These are phyloP conservation scores for Corynorhinus townsendii DNA, from an alignment of 2,113 vertebrate genomes.

Conservation along the genomic window DNA sequence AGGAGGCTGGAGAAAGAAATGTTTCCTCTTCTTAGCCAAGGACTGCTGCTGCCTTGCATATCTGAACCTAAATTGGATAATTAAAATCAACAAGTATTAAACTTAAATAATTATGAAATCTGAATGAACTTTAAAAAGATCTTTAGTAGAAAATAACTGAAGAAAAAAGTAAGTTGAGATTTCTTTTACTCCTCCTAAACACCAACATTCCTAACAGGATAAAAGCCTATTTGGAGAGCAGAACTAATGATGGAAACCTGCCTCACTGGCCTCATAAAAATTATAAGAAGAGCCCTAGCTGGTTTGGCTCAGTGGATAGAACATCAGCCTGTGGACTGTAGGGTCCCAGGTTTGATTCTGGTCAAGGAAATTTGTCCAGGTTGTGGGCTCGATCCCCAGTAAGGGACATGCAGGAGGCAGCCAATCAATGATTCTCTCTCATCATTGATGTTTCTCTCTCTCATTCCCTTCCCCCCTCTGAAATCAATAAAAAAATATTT, in stretches of 20 bases:
- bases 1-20: not conserved
- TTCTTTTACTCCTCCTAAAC: not conserved
- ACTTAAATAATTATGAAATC: slow-evolving; percentile 29
- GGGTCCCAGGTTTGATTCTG: too few species aligned
- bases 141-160: not conserved
- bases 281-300: not conserved
- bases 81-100: slow-evolving; percentile 23
- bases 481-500: too few species aligned
- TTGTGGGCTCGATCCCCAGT: too few species aligned
- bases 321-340: too few species aligned
- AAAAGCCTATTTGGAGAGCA: not conserved
- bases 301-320: too few species aligned
- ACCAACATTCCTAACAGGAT: not conserved
- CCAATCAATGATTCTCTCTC: too few species aligned
- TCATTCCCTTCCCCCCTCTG: too few species aligned
- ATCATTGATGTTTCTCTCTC: too few species aligned
- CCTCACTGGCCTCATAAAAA: not conserved
- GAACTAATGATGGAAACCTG: not conserved
- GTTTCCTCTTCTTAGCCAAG: not conserved
- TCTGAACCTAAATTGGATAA: not conserved
- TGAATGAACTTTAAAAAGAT: not conserved
- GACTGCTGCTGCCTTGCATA: not conserved
- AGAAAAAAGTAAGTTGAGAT: not conserved
- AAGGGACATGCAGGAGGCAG: too few species aligned
- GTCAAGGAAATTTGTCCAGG: too few species aligned